These are phyloP conservation scores for Dioctria rufipes DNA, from an alignment of 2,888 invertebrate species.

Conservation along the genomic window DNA sequence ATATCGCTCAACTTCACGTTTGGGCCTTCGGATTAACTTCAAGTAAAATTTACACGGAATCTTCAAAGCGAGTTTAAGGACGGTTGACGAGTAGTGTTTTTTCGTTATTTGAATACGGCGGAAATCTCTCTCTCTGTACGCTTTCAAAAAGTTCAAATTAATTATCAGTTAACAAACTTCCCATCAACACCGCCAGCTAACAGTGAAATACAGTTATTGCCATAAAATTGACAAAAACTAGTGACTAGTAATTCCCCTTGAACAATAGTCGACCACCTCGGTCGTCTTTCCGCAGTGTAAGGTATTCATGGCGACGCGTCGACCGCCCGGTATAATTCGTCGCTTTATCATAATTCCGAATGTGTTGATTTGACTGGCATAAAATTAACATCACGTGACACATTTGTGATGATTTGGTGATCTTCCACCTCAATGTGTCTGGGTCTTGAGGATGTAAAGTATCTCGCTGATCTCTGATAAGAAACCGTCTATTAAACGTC, in stretches of 20 bases:
- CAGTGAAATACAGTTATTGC: neutral
- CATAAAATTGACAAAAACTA: constrained; percentile 10
- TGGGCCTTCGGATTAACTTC: too few relatives aligned
- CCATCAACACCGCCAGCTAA: neutral
- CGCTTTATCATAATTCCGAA: constrained; percentile 43
- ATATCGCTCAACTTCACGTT: too few relatives aligned
- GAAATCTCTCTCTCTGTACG: too few relatives aligned
- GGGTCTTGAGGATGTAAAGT: neutral
- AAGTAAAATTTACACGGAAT: too few relatives aligned
- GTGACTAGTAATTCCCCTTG: neutral
- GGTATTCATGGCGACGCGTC: neutral
- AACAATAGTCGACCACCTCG: neutral
- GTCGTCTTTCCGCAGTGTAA: neutral
- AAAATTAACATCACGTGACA: constrained; percentile 35
- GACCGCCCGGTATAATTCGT: constrained; percentile 19
- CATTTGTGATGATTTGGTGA: neutral
- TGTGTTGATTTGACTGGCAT: constrained; percentile 42
- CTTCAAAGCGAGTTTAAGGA: too few relatives aligned
- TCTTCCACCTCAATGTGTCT: constrained; percentile 26
- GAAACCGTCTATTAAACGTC: neutral
- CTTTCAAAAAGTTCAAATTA: too few relatives aligned
- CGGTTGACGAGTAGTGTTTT: too few relatives aligned
- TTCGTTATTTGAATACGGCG: too few relatives aligned
- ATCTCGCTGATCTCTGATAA: neutral
- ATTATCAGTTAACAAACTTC: too few relatives aligned